Evolutionary conservation across 1,140 invertebrate species (phyloP).

Genomic region (Aricia agestis): DNA sequence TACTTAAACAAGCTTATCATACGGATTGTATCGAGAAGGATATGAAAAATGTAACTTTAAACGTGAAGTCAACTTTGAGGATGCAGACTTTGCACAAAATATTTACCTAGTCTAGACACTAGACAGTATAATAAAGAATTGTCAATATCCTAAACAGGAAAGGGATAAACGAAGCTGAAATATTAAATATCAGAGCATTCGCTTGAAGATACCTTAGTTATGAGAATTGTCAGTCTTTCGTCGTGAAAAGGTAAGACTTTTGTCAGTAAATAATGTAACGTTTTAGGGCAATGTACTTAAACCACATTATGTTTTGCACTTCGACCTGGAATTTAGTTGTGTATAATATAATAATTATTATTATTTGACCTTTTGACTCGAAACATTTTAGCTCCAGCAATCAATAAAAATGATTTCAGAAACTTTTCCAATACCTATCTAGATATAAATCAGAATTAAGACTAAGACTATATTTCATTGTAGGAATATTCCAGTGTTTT

Average conservation of each 20-base stretch:
- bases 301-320: too few relatives aligned
- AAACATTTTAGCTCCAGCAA: too few relatives aligned
- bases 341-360: too few relatives aligned
- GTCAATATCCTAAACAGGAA: not conserved
- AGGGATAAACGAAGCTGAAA: not conserved
- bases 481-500: not conserved
- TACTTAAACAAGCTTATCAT: not conserved
- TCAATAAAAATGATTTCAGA: too few relatives aligned
- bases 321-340: too few relatives aligned
- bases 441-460: slow-evolving; percentile 1
- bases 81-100: not conserved
- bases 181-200: not conserved
- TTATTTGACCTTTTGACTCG: too few relatives aligned
- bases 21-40: not conserved
- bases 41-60: not conserved
- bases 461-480: not conserved
- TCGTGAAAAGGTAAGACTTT: too few relatives aligned
- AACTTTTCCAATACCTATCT: not conserved
- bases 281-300: too few relatives aligned
- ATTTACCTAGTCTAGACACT: not conserved
- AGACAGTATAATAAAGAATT: not conserved
- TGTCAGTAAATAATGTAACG: too few relatives aligned
- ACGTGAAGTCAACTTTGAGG: not conserved
- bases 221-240: too few relatives aligned
- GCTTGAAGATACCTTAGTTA: too few relatives aligned